Evolutionary conservation across 2,888 invertebrate genomes (phyloP).

Genomic region (Nineta flava): DNA sequence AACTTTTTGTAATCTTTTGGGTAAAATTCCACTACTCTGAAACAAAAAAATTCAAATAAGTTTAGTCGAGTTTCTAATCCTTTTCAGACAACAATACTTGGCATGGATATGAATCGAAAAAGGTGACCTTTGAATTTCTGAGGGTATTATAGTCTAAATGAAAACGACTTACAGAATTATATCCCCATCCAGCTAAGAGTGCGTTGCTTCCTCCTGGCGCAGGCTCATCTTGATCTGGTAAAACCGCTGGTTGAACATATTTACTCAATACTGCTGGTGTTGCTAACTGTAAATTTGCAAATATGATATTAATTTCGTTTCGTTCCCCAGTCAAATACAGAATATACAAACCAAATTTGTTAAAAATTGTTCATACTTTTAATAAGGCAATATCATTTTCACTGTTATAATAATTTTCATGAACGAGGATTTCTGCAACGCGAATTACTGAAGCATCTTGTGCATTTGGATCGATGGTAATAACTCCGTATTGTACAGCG

Average conservation of each 20-base stretch:
- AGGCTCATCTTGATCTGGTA: constrained; percentile 9
- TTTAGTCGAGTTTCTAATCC: too few relatives aligned
- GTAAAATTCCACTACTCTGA: constrained; percentile 24
- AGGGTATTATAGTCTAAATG: too few relatives aligned
- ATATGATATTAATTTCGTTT: neutral
- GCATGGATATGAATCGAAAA: too few relatives aligned
- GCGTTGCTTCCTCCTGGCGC: constrained; percentile 14
- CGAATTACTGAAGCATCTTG: neutral
- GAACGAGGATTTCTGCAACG: neutral
- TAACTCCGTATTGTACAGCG: neutral
- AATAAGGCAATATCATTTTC: constrained; percentile 3
- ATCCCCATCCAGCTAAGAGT: constrained; percentile 25
- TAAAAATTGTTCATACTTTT: neutral
- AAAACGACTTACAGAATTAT: constrained; percentile 10
- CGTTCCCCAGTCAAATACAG: neutral
- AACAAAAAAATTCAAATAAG: too few relatives aligned
- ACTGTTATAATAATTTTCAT: neutral
- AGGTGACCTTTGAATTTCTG: too few relatives aligned
- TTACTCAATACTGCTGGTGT: neutral
- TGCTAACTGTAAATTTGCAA: neutral
- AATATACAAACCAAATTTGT: neutral
- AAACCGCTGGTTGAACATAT: constrained; percentile 8
- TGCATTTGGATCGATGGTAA: neutral
- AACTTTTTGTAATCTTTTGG: constrained; percentile 23
- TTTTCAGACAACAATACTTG: too few relatives aligned